These are phyloP conservation scores for Alloscopus bannaensis DNA, from an alignment of 2,888 invertebrate species.

Conservation along the genomic window DNA sequence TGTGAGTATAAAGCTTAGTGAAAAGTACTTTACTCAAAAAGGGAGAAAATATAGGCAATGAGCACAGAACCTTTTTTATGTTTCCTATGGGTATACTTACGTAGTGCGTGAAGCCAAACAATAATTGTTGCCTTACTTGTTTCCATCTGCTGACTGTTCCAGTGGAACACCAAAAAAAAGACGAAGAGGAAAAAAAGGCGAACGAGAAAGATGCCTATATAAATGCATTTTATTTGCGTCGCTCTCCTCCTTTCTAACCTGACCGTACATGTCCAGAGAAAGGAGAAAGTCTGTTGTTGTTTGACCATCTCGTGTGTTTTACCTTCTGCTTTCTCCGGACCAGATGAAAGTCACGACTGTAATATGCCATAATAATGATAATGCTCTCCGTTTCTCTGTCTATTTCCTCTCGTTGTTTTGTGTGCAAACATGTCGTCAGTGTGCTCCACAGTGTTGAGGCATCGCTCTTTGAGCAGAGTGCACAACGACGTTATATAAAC, in stretches of 20 bases:
- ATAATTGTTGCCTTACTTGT: slow-evolving; percentile 72
- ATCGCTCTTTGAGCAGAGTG: no score
- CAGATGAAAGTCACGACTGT: no score
- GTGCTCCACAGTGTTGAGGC: no score
- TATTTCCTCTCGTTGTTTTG: no score
- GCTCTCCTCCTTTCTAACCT: slow-evolving; percentile 29
- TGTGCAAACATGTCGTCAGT: no score
- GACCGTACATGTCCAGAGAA: not conserved
- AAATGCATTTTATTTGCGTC: slow-evolving; percentile 26
- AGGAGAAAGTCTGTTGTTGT: not conserved
- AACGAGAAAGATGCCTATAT: no score
- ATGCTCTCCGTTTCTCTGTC: no score
- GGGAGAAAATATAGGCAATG: slow-evolving; percentile 68
- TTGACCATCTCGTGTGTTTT: slow-evolving; percentile 4
- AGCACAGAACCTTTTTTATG: slow-evolving; percentile 72
- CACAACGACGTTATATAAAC: no score
- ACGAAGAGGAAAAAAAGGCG: no score
- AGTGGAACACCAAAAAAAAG: no score
- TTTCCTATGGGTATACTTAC: slow-evolving; percentile 73
- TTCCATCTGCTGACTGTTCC: slow-evolving; percentile 68
- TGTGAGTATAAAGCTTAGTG: slow-evolving; percentile 18
- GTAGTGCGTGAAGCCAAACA: slow-evolving; percentile 73
- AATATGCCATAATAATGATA: no score
- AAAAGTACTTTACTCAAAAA: slow-evolving; percentile 50
- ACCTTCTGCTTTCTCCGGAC: no score